phyloP scores from a whole-genome alignment of 53 echinoderm and acorn worm species.

The Mesocentrotus franciscanus region DNA sequence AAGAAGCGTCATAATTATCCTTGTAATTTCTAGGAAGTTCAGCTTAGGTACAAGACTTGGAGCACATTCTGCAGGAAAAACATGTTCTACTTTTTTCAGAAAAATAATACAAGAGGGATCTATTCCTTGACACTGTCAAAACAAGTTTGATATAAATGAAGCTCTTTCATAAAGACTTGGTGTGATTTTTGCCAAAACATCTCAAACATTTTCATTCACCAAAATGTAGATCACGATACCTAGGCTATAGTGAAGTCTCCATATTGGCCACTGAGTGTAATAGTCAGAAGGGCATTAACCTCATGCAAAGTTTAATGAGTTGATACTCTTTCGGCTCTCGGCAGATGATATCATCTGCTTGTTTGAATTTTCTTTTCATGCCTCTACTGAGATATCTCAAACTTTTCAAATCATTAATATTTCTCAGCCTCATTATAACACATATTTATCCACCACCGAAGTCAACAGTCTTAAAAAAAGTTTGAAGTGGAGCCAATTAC shows the following conservation, averaged over 20 bases:
- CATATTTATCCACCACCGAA: neutral
- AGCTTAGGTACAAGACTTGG: neutral
- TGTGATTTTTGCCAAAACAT: neutral
- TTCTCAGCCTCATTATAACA: neutral
- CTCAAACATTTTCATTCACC: neutral
- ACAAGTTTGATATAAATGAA: neutral
- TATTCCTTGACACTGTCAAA: neutral
- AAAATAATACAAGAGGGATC: neutral
- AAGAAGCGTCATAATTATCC: neutral
- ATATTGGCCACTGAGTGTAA: neutral
- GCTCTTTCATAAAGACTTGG: neutral
- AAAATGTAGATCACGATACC: no score
- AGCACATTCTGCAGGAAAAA: neutral
- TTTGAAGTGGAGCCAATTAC: slow-evolving; percentile 13
- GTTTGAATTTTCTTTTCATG: neutral
- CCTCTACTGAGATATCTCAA: neutral
- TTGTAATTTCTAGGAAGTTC: neutral
- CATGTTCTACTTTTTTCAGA: neutral
- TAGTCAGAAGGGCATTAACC: neutral
- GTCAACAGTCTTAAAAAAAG: neutral
- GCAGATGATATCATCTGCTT: neutral
- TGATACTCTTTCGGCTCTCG: neutral
- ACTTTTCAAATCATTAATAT: neutral
- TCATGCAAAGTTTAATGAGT: neutral
- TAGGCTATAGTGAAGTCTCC: neutral